These are phyloP conservation scores for Schizopygopsis pylzovi DNA, from an alignment of 2,797 vertebrate genomes.

Conservation along the genomic window DNA sequence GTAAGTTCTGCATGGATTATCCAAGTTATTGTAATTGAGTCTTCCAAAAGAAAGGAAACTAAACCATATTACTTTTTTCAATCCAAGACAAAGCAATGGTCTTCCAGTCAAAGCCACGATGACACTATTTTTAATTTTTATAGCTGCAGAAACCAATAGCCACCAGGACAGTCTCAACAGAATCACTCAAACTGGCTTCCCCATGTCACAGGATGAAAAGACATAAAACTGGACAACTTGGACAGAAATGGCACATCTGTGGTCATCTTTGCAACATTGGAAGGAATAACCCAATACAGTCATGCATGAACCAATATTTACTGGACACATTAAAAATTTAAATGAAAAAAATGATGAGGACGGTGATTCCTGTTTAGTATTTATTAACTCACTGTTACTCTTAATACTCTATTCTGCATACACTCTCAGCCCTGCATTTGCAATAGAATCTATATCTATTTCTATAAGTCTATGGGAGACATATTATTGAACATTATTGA, in stretches of 20 bases:
- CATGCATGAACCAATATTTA: slow-evolving; percentile 84
- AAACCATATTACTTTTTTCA: slow-evolving; percentile 64
- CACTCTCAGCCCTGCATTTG: slow-evolving; percentile 79
- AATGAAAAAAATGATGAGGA: slow-evolving; percentile 62
- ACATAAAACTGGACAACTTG: slow-evolving; percentile 17
- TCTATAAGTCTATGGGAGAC: slow-evolving; percentile 81
- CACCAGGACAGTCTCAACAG: slow-evolving; percentile 60
- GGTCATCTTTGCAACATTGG: slow-evolving; percentile 13
- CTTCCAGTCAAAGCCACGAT: slow-evolving; percentile 82
- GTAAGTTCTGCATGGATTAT: slow-evolving; percentile 74
- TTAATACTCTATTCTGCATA: slow-evolving; percentile 51
- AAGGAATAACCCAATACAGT: slow-evolving; percentile 69
- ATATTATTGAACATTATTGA: slow-evolving; percentile 85
- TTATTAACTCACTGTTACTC: slow-evolving; percentile 73
- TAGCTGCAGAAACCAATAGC: slow-evolving; percentile 44
- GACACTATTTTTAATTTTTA: slow-evolving; percentile 80
- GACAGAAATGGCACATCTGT: slow-evolving; percentile 5
- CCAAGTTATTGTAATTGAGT: slow-evolving; percentile 72
- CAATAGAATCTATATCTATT: slow-evolving; percentile 85
- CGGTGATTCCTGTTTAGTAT: slow-evolving; percentile 69
- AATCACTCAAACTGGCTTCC: slow-evolving; percentile 59
- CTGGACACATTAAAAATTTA: slow-evolving; percentile 74
- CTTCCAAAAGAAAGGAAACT: slow-evolving; percentile 75
- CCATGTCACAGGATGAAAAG: slow-evolving; percentile 32
- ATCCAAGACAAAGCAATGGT: slow-evolving; percentile 78